Evolutionary conservation across 2,888 invertebrate species (phyloP), one percentile per base, ranked within the genome.

Genomic region (Nomada goodeniana): DNA sequence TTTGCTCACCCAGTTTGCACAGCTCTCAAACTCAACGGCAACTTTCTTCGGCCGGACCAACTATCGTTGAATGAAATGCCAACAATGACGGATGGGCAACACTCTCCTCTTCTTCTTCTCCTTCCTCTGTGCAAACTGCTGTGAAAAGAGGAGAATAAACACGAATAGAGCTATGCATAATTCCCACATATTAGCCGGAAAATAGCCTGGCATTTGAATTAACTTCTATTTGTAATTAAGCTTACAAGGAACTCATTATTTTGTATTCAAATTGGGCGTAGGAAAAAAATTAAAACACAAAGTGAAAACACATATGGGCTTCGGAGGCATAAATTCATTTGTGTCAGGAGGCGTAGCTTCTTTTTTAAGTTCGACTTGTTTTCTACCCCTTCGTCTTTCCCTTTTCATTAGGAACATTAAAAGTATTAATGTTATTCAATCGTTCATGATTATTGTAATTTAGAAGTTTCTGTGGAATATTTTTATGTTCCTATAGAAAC

Each of bases 21-120:
- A 89, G 89, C 89, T 90, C 90, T 89, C 85, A 86, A 89, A 87
- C 89, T 85, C 83, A 79, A 80, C 82, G 81, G 86, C 77, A 83
- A 88, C 82, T 86, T 88, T 86, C 86, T 88, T 77, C 36, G 36
- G 36, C 36, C 74, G 86, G 83, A 85, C 81, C 82, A 84, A 76
- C 83, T 83, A 88, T 90, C 87, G 88, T 83, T 88, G 90, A 90
- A 91, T 90, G 89, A 89, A 91, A 90, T 89, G 79, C 89, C 91
- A 92, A 92, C 89, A 91, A 92, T 92, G 92, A 92, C 89, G 86
- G 89, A 91, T 91, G 89, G 86, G 75, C 86, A 61, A 57, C 72
- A 67, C 18, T 20, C n/a, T 75, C 76, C 73, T 64, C 60, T 74
- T 72, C 75, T 36, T 7, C 68, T 71, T 26, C 47, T 15, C 47